Conservation (phyloP, 2,797 vertebrate genomes). For the Oreochromis grahami region DNA sequence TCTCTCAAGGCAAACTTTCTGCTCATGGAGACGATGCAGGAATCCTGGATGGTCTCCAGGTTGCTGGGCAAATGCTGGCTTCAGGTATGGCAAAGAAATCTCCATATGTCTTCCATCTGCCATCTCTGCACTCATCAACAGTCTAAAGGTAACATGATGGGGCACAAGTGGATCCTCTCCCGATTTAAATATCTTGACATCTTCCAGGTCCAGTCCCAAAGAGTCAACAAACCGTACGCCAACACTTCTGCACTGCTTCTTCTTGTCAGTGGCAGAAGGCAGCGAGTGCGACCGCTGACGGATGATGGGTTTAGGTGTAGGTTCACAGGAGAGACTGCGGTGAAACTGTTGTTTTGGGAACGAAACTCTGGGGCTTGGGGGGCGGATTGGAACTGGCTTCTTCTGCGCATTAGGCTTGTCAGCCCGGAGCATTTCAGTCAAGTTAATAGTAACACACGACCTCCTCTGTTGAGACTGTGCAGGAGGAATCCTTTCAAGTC, state of each 20-base stretch:
- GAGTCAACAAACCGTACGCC: constrained; percentile 93
- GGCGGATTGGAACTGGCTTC: constrained; percentile 59
- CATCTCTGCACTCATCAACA: constrained; percentile 88
- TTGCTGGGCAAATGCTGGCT: constrained; percentile 84
- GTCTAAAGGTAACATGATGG: constrained; percentile 87
- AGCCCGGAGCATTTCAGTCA: constrained; percentile 59
- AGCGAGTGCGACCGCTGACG: constrained; percentile 83
- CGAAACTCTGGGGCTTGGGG: constrained; percentile 37
- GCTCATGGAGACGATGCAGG: constrained; percentile 71
- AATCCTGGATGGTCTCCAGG: constrained; percentile 83
- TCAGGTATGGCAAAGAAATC: constrained; percentile 83
- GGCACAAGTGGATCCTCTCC: constrained; percentile 90
- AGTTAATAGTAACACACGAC: constrained; percentile 69
- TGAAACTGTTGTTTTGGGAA: constrained; percentile 1
- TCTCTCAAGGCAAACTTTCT: constrained; percentile 88
- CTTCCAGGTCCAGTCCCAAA: constrained; percentile 87
- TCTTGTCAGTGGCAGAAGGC: constrained; percentile 79
- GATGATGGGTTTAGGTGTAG: constrained; percentile 85
- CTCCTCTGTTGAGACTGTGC: constrained; percentile 44
- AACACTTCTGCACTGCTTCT: constrained; percentile 66
- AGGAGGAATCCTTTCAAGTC: constrained; percentile 58
- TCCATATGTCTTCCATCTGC: constrained; percentile 78
- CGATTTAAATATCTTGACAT: constrained; percentile 85
- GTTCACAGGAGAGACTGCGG: constrained; percentile 75
- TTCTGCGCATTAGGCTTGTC: constrained; percentile 10